Percentiles rank a stretch among this genome's conserved stretches.
These are phyloP conservation scores for Pachycephus smyrnensis DNA, from an alignment of 2,888 invertebrate genomes.

Conservation along the genomic window DNA sequence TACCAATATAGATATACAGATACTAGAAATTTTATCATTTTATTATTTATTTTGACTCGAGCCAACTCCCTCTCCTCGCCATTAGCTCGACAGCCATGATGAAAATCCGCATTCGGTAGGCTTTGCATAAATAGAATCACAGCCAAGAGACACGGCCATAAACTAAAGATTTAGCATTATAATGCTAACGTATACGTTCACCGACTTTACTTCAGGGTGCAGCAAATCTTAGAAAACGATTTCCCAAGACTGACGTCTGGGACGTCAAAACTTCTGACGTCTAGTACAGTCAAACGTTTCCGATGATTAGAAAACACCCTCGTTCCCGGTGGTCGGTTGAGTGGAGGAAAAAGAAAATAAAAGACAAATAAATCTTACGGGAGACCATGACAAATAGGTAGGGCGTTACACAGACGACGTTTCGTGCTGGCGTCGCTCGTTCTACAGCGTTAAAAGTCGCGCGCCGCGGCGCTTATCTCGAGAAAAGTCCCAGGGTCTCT, in stretches of 20 bases:
- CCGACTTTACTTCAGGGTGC: background rate
- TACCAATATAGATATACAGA: background rate
- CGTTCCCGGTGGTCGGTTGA: background rate
- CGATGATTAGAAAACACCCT: background rate
- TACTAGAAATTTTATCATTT: background rate
- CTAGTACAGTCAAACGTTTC: background rate
- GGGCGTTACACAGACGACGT: background rate
- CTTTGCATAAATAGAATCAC: background rate
- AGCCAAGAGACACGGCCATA: background rate
- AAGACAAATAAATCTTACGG: background rate
- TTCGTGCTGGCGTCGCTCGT: background rate
- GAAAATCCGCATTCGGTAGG: background rate
- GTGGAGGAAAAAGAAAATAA: background rate
- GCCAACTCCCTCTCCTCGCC: background rate
- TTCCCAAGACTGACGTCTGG: background rate
- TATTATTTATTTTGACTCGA: background rate
- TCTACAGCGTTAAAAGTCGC: background rate
- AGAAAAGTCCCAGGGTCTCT: background rate
- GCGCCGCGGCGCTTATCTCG: background rate
- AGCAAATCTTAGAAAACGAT: background rate
- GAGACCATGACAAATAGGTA: background rate
- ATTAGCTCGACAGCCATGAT: background rate
- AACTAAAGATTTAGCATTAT: background rate
- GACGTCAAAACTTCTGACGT: background rate
- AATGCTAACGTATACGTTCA: too few relatives aligned